Evolutionary conservation across 2,888 invertebrate genomes (phyloP), one percentile per base, ranked within the genome.

Genomic region (Margaritifera margaritifera): DNA sequence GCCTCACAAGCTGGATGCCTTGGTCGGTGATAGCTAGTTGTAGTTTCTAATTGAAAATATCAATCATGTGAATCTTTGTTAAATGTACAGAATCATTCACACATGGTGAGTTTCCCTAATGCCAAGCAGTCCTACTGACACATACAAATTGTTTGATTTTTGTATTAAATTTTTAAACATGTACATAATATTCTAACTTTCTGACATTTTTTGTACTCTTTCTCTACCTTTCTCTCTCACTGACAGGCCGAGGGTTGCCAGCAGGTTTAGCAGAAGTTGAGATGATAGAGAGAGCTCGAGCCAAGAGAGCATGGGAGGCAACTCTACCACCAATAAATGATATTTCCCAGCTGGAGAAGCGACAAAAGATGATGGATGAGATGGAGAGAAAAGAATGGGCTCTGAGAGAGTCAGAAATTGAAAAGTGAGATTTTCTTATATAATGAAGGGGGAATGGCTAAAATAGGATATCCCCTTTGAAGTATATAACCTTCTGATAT

Each of bases 331-430:
- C 92, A 24, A 89, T 92, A 64, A 88, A 80, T 78, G 91, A 91
- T 69, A 88, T 91, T 31, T 89, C 91, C 42, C 89, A 89, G 83
- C 92, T 93, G 81, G 92, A 93, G 84, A 93, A 93, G 81, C 90
- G 93, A 5, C 91, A 92, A 20, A 91, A 90, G n/a, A 92, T 95
- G 82, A 92, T 96, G 75, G 93, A 92, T 62, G 94, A 94, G n/a
- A 92, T 96, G 76, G 96, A 96, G 89, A 92, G 93, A 71, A 94
- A 95, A 79, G 94, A 95, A 84, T 96, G 95, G 95, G 92, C 94
- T 18, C 94, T 94, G 66, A 92, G 96, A 72, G 95, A 96, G 86
- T 92, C 93, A 77, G 94, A 94, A 83, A 89, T 89, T 67, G 89
- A 90, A 82, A 88, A 87, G 89, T 89, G 77, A 72, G 79, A 42